Percentiles rank a stretch among this genome's conserved stretches.
Conservation (phyloP, 1,140 invertebrate species). For the Lepidurus couesii region DNA sequence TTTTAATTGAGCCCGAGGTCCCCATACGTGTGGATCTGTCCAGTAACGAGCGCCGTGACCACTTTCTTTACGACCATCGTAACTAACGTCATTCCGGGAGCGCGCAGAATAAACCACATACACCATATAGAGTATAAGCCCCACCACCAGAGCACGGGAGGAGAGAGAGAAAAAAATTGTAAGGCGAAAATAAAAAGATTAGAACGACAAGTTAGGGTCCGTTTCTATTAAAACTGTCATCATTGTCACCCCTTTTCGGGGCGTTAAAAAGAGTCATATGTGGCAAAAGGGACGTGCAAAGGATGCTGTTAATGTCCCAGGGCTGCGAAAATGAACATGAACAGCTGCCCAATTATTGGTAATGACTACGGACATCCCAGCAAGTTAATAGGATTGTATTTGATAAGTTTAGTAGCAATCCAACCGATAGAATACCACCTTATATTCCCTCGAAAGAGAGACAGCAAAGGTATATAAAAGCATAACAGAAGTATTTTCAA, state of each 20-base stretch:
- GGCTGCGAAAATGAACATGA: not conserved
- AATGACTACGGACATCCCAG: not conserved
- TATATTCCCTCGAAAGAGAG: no score
- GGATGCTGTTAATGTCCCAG: not conserved
- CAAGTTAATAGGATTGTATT: no score
- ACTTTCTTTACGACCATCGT: slow-evolving; percentile 10
- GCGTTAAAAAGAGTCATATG: not conserved
- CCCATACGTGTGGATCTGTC: slow-evolving; percentile 12
- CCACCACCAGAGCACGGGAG: not conserved
- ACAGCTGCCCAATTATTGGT: not conserved
- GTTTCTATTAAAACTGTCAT: not conserved
- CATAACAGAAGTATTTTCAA: no score
- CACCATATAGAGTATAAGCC: not conserved
- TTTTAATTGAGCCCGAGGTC: slow-evolving; percentile 10
- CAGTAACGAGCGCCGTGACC: not conserved
- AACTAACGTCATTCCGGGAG: not conserved
- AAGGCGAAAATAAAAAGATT: not conserved
- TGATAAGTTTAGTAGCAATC: no score
- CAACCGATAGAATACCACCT: no score
- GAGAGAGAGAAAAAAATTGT: not conserved
- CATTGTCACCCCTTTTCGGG: not conserved
- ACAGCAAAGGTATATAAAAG: no score
- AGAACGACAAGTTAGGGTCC: not conserved
- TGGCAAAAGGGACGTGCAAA: not conserved
- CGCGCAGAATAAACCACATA: slow-evolving; percentile 2